Base-by-base conservation (phyloP, 2,797 vertebrate species). In the Trematomus bernacchii region DNA sequence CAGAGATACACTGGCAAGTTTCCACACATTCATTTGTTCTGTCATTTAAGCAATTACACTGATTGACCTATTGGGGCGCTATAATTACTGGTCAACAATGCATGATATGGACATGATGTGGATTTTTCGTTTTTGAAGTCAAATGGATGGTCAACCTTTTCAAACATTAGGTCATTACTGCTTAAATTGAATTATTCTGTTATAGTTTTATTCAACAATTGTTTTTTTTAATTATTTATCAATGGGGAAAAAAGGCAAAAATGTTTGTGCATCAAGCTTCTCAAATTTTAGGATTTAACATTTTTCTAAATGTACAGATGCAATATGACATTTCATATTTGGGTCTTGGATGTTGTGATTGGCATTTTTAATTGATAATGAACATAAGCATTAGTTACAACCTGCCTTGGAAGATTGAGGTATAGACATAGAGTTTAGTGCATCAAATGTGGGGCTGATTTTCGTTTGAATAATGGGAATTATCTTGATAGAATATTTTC, bases 41-140 rank as follows among this genome's bases (percentile, higher is more conserved):
- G 42, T 55, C 60, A 66, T 77, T 65, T 63, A 55, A 61, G 58
- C 51, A 79, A 51, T 82, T 78, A 65, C 77, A 76, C 42, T 58
- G 33, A 80, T 60, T 70, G 73, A 80, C 67, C 79, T 66, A 69
- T 71, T 75, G 63, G 69, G 76, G 72, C 4, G n/a, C 44, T 60
- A 15, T 69, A 47, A 76, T 83, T 78, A 67, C 51, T 82, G 66
- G 51, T 57, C 60, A 43, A 47, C 53, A 30, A 70, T 19, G 57
- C 18, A 40, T 47, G 52, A 75, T 73, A 51, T 66, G 65, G n/a
- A n/a, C n/a, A n/a, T n/a, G n/a, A n/a, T n/a, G n/a, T 71, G 23
- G n/a, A 18, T 48, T 23, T n/a, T 9, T 12, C 4, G 61, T 33
- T 37, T 13, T 52, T 33, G 8, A 37, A 27, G 19, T 2, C 10